Percentiles rank a stretch among this genome's conserved stretches.
Evolutionary conservation across 2,888 invertebrate genomes (phyloP).

Genomic region (Drosophila lacicola): DNA sequence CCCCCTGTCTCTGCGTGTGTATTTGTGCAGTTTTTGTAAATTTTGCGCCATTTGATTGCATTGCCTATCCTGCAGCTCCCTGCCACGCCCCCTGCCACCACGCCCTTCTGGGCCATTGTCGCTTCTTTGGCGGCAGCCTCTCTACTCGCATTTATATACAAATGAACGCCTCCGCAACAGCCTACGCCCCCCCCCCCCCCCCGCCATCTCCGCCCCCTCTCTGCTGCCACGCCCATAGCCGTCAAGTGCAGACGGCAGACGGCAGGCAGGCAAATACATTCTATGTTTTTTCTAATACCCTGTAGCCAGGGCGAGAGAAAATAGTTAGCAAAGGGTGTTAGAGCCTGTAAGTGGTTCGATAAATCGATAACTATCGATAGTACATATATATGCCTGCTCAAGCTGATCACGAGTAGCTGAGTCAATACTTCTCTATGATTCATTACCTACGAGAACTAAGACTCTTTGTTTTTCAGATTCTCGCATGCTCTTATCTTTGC

Average conservation of each 20-base stretch:
- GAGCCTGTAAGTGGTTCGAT: too few relatives aligned
- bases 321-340: too few relatives aligned
- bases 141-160: constrained; percentile 69
- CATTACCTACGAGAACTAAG: too few relatives aligned
- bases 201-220: not conserved
- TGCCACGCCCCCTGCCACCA: constrained; percentile 48
- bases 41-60: constrained; percentile 80
- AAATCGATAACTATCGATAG: too few relatives aligned
- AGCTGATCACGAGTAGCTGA: too few relatives aligned
- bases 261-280: constrained; percentile 77
- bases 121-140: constrained; percentile 68
- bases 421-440: too few relatives aligned
- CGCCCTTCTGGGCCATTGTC: constrained; percentile 58
- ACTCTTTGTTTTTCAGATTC: too few relatives aligned
- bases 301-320: not conserved
- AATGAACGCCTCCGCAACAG: constrained; percentile 75
- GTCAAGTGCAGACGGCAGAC: constrained; percentile 76
- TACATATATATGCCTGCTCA: too few relatives aligned
- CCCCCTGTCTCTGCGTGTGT: constrained; percentile 31
- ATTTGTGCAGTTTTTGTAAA: constrained; percentile 72
- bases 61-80: constrained; percentile 54
- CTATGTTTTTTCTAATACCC: constrained; percentile 34
- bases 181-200: constrained; percentile 4
- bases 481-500: too few relatives aligned
- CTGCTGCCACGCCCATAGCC: constrained; percentile 37